Percentiles rank a stretch among this genome's conserved stretches.
phyloP scores from a whole-genome alignment of 1,140 invertebrate species.

The Ganaspis sp. region DNA sequence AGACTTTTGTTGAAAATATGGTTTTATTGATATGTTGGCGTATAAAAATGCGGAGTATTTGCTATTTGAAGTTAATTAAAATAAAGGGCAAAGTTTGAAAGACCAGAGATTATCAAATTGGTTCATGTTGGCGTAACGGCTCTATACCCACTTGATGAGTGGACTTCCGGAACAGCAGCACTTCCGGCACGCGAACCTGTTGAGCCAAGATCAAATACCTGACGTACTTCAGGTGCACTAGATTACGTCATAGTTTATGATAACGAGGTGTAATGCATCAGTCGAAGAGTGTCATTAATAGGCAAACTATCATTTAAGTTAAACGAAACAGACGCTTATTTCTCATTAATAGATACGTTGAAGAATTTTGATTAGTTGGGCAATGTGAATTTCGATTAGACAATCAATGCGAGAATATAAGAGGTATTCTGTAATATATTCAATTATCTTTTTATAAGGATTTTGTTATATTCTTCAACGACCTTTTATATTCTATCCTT shows the following conservation, averaged over 20 bases:
- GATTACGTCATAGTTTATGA: neutral
- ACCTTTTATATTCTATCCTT: too few relatives aligned
- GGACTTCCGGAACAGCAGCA: conserved; percentile 66
- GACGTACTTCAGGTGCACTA: conserved; percentile 32
- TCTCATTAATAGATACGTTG: too few relatives aligned
- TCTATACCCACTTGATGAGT: conserved; percentile 59
- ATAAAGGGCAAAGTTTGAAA: neutral
- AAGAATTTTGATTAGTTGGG: too few relatives aligned
- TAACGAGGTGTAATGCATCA: neutral
- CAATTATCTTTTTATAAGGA: too few relatives aligned
- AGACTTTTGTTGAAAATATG: too few relatives aligned
- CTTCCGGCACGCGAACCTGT: conserved; percentile 73
- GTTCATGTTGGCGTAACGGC: conserved; percentile 47
- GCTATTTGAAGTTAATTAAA: neutral
- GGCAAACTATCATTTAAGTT: neutral
- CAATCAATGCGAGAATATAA: too few relatives aligned
- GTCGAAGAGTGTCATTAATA: neutral
- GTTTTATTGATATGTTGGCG: too few relatives aligned
- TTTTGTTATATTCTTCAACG: too few relatives aligned
- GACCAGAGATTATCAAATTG: conserved; percentile 43
- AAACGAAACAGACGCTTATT: conserved; percentile 6
- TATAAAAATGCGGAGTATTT: neutral
- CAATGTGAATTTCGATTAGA: too few relatives aligned
- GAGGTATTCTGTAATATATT: too few relatives aligned
- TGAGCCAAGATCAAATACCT: conserved; percentile 52